A percentile compares a stretch with the other conserved stretches of the same genome.
Conservation (phyloP, 2,797 vertebrate species). For the Liasis olivaceus region DNA sequence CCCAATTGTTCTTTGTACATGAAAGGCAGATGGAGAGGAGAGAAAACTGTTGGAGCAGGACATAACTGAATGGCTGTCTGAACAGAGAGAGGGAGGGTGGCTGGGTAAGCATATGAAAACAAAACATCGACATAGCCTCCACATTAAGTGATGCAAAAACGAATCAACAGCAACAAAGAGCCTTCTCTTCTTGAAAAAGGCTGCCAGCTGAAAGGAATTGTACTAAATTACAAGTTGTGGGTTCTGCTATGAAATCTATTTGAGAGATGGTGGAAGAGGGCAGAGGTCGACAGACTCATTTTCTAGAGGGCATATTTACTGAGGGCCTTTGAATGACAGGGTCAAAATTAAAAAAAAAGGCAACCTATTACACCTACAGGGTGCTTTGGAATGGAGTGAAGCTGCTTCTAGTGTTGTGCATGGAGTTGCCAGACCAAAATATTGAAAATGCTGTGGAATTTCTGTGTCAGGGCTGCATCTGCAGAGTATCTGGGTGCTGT, state of each 20-base stretch:
- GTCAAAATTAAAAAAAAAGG: neutral
- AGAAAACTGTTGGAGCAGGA: neutral
- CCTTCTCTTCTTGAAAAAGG: neutral
- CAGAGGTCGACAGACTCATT: conserved; percentile 25
- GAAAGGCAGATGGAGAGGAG: neutral
- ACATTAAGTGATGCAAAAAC: neutral
- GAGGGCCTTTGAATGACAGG: conserved; percentile 24
- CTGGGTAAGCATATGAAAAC: neutral
- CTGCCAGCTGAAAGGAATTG: conserved; percentile 5
- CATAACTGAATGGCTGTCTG: neutral
- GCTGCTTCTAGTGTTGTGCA: neutral
- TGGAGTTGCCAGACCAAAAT: neutral
- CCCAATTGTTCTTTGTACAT: neutral
- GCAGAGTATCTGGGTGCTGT: neutral
- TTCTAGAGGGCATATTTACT: neutral
- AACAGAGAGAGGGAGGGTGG: neutral
- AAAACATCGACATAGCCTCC: neutral
- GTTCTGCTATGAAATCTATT: conserved; percentile 17
- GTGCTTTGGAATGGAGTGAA: neutral
- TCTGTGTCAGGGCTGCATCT: neutral
- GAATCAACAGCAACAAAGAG: neutral
- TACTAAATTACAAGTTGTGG: conserved; percentile 19
- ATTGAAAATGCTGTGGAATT: neutral
- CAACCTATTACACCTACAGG: neutral
- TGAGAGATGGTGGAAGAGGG: neutral